These are phyloP conservation scores for Heteromurus nitidus DNA, from an alignment of 2,888 invertebrate genomes.

Conservation along the genomic window DNA sequence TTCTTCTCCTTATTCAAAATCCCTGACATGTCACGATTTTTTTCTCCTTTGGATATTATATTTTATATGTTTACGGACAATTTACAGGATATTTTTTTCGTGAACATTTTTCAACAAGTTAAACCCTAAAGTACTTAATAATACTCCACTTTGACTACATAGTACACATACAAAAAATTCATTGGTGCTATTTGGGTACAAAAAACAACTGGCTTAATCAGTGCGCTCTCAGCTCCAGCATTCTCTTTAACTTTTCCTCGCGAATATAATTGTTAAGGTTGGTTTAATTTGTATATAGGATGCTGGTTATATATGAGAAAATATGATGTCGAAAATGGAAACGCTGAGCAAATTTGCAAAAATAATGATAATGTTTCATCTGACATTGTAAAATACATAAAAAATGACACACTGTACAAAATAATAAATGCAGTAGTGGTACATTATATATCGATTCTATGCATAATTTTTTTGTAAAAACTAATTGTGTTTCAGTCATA, in stretches of 20 bases:
- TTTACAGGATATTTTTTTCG: not conserved
- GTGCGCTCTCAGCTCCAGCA: no score
- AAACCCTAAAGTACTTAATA: constrained; percentile 44
- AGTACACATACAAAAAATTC: constrained; percentile 45
- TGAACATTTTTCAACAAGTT: not conserved
- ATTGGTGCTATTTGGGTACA: constrained; percentile 44
- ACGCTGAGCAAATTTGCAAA: no score
- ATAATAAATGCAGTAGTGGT: constrained; percentile 23
- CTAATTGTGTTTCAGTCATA: constrained; percentile 17
- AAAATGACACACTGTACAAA: not conserved
- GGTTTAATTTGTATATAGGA: no score
- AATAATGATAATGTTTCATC: no score
- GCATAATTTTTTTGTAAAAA: no score
- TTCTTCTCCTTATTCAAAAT: not conserved
- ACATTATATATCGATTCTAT: not conserved
- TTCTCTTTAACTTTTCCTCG: no score
- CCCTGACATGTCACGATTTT: not conserved
- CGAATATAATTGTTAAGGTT: no score
- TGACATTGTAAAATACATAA: not conserved
- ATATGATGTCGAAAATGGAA: no score
- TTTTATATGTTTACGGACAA: not conserved
- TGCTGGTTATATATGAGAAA: no score
- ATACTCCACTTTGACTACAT: constrained; percentile 64
- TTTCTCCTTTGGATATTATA: no score
- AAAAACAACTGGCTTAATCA: no score